Evolutionary conservation across 2,888 invertebrate species (phyloP).

Genomic region (Trichogramma dendrolimi): DNA sequence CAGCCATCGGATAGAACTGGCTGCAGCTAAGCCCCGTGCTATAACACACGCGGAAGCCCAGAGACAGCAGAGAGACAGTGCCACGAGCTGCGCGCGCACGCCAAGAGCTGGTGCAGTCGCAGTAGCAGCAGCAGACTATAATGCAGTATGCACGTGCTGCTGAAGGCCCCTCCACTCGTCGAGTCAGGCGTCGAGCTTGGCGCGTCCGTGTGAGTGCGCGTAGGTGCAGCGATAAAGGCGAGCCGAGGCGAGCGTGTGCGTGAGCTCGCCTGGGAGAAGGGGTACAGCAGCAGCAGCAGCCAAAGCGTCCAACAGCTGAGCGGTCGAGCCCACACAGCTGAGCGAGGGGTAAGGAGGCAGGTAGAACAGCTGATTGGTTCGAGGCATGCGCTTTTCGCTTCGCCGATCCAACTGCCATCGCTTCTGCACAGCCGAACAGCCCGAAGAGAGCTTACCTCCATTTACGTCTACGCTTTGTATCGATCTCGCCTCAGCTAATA

Average conservation of each 20-base stretch:
- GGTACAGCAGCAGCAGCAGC: constrained; percentile 23
- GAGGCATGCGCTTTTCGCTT: constrained; percentile 37
- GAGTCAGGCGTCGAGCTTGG: too few species aligned
- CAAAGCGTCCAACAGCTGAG: constrained; percentile 45
- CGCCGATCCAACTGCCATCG: constrained; percentile 4
- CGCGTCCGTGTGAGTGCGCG: neutral
- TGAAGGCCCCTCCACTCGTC: too few species aligned
- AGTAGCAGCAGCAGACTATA: neutral
- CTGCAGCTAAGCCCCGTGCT: too few species aligned
- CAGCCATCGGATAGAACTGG: too few species aligned
- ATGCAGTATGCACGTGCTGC: too few species aligned
- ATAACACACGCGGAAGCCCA: too few species aligned
- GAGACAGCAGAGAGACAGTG: neutral
- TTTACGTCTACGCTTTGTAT: too few species aligned
- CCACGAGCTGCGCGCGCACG: neutral
- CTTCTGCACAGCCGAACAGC: too few species aligned
- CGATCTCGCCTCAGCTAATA: too few species aligned
- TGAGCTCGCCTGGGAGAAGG: constrained; percentile 28
- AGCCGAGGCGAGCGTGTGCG: neutral
- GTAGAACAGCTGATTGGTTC: constrained; percentile 46
- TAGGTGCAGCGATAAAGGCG: neutral
- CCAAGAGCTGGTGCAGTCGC: neutral
- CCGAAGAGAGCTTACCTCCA: too few species aligned
- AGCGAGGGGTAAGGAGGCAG: constrained; percentile 43
- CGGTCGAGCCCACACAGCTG: constrained; percentile 45